Evolutionary conservation across 2,113 vertebrate genomes (phyloP), one percentile per base, ranked within the genome.

Genomic region (Rhinopomastus cyanomelas): DNA sequence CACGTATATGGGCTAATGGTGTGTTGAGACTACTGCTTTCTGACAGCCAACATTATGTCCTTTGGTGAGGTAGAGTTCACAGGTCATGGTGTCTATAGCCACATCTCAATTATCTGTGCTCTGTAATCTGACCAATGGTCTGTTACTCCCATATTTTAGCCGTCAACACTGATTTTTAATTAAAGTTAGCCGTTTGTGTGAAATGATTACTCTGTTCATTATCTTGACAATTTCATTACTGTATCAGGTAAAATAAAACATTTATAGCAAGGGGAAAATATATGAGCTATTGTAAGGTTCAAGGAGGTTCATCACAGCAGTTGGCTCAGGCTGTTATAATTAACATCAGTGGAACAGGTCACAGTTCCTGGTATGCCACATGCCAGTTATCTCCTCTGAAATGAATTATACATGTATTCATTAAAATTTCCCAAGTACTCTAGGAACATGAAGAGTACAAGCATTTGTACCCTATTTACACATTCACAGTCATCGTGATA

Each of bases 181-280:
- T 96, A 96, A 96, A 96, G 73, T 84, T 93, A 95, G 81, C 71
- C 92, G 94, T 96, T 96, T 95, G 76, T 94, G 93, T 90, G 89
- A 95, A 96, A 93, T 93, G 84, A 97, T 94, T 95, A 75, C 91
- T 95, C 88, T 88, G 66, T 96, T 96, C 93, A 97, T 96, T 96
- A 97, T 96, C 95, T 91, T 97, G 95, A 96, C 94, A 95, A 96
- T 95, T 97, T 94, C 95, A 96, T 97, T 95, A 95, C 77, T 86
- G 73, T 86, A 95, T 85, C 90, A 96, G 88, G 88, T 97, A 93
- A 92, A 95, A 96, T 96, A 92, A 97, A 96, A 94, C 77, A 94
- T 96, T 96, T 95, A 95, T 95, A 90, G 82, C 79, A 88, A 94
- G 71, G 46, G 84, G 46, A 79, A 94, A 92, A 92, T 93, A 88